phyloP scores from a whole-genome alignment of 2,797 vertebrate genomes.

The Diceros bicornis region DNA sequence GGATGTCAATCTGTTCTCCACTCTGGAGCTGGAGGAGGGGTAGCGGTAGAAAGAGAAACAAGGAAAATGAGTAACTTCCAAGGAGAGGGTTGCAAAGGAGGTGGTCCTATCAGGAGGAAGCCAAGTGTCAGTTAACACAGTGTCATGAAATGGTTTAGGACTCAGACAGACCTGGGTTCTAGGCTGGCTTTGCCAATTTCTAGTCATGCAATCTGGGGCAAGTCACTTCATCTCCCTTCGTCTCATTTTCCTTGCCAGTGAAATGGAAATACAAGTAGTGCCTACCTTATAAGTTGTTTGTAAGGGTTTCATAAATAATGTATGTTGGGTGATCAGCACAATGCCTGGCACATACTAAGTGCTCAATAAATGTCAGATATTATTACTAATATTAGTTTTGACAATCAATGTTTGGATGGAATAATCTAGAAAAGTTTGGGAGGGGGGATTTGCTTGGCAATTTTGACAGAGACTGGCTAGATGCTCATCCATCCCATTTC shows the following conservation, averaged over 20 bases:
- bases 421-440: constrained; percentile 6
- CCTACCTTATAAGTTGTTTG: neutral
- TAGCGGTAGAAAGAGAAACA: neutral
- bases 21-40: neutral
- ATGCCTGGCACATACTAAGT: neutral
- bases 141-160: neutral
- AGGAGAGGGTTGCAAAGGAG: neutral
- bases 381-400: neutral
- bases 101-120: neutral
- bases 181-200: neutral
- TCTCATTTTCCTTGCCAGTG: neutral
- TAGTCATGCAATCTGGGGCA: neutral
- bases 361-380: neutral
- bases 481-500: neutral
- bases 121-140: neutral
- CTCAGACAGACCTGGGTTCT: neutral
- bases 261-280: neutral
- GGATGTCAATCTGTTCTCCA: neutral
- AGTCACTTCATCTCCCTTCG: neutral
- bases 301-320: neutral
- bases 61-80: neutral
- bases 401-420: neutral
- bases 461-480: neutral
- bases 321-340: neutral
- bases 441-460: neutral